A percentile compares a stretch with the other conserved stretches of the same genome.
phyloP scores from a whole-genome alignment of 2,113 vertebrate species.

The Apus apus region DNA sequence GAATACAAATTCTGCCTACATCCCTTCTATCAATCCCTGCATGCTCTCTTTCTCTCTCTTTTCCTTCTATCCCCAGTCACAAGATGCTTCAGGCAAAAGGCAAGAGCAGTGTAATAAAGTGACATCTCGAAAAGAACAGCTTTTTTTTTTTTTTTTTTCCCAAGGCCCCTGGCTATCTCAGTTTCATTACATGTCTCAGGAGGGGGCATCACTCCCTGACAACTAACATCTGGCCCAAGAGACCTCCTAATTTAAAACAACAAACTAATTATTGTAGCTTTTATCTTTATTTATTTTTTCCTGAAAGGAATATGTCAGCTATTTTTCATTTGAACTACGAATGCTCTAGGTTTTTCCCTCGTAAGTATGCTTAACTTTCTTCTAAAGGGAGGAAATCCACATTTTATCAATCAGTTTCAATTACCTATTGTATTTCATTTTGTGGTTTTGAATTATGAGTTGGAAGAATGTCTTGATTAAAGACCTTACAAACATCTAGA shows the following conservation, averaged over 20 bases:
- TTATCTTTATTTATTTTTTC: constrained; percentile 47
- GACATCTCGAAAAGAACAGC: background rate
- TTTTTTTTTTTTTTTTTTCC: background rate
- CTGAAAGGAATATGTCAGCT: constrained; percentile 17
- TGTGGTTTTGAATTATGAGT: constrained; percentile 43
- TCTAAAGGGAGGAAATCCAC: constrained; percentile 53
- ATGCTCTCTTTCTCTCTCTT: background rate
- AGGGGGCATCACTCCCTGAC: constrained; percentile 70
- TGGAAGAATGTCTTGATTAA: constrained; percentile 72
- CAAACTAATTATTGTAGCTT: constrained; percentile 74
- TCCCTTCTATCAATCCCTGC: background rate
- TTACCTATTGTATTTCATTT: constrained; percentile 57
- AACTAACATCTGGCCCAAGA: constrained; percentile 76
- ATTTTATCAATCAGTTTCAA: constrained; percentile 62
- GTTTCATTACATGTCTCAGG: constrained; percentile 75
- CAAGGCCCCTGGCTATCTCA: constrained; percentile 6
- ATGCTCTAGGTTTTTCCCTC: constrained; percentile 10
- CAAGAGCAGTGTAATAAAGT: background rate
- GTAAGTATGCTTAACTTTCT: constrained; percentile 41
- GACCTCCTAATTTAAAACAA: constrained; percentile 76
- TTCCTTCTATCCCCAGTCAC: background rate
- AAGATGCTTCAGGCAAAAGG: constrained; percentile 34
- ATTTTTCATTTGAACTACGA: constrained; percentile 32
- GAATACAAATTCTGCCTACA: constrained; percentile 36
- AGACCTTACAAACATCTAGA: constrained; percentile 55